Evolutionary conservation across 2,797 vertebrate genomes (phyloP).

Genomic region (Macrochelys suwanniensis): DNA sequence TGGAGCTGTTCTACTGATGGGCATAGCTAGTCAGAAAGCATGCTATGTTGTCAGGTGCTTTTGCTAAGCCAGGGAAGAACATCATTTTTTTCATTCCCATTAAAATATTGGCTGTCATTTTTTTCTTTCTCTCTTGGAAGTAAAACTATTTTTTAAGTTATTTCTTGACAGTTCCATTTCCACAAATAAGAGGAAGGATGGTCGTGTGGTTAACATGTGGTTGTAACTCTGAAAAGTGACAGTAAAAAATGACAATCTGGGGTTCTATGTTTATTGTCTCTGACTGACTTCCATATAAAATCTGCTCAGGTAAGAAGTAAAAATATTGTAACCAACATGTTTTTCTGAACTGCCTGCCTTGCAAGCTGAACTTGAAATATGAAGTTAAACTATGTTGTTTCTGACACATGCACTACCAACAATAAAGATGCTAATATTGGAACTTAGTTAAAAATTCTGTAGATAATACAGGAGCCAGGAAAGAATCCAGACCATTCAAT

Average conservation of each 20-base stretch:
- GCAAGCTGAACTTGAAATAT: neutral
- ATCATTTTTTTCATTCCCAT: neutral
- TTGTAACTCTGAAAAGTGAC: constrained; percentile 44
- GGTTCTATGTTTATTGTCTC: constrained; percentile 21
- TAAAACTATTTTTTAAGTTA: constrained; percentile 20
- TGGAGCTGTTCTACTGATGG: neutral
- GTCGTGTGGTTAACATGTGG: constrained; percentile 31
- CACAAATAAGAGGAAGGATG: constrained; percentile 54
- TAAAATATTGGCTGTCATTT: neutral
- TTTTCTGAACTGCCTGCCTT: neutral
- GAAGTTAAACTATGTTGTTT: neutral
- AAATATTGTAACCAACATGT: neutral
- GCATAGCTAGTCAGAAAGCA: neutral
- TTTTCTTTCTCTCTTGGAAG: neutral
- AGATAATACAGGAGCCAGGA: neutral
- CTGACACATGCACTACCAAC: neutral
- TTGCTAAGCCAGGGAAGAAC: neutral
- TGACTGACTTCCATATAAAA: neutral
- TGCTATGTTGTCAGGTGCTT: neutral
- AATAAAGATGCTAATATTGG: neutral
- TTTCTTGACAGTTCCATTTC: constrained; percentile 54
- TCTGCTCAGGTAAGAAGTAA: neutral
- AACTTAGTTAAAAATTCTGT: neutral
- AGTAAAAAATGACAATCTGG: neutral
- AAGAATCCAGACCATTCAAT: neutral